phyloP scores from a whole-genome alignment of 2,113 vertebrate species.

The Eclectus roratus region DNA sequence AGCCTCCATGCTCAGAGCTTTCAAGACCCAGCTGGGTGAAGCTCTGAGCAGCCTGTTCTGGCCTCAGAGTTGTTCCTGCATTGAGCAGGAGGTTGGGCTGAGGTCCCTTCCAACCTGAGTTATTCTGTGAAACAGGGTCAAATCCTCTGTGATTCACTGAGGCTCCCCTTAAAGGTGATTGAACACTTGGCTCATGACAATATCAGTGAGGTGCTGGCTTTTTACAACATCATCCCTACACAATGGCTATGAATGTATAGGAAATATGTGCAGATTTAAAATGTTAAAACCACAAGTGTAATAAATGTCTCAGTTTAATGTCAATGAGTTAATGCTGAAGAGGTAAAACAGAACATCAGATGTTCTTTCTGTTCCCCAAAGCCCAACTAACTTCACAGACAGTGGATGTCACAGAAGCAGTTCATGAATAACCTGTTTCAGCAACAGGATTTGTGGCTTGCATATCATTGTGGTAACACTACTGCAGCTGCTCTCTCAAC shows the following conservation, averaged over 20 bases:
- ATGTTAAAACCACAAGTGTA: background rate
- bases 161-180: background rate
- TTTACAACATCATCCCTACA: background rate
- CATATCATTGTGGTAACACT: background rate
- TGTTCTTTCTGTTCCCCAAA: background rate
- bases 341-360: background rate
- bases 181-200: accelerated
- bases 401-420: background rate
- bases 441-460: background rate
- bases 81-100: background rate
- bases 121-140: background rate
- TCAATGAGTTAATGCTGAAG: background rate
- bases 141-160: background rate
- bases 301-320: background rate
- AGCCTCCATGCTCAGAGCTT: background rate
- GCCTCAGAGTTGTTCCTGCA: background rate
- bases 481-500: background rate
- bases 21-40: background rate
- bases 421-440: constrained; percentile 4
- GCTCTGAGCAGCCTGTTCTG: background rate
- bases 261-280: background rate
- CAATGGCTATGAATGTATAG: background rate
- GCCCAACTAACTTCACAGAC: background rate
- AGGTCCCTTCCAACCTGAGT: background rate
- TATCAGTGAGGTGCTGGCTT: background rate